These are phyloP conservation scores for Gallirallus australis DNA, from an alignment of 2,797 vertebrate species.

Conservation along the genomic window DNA sequence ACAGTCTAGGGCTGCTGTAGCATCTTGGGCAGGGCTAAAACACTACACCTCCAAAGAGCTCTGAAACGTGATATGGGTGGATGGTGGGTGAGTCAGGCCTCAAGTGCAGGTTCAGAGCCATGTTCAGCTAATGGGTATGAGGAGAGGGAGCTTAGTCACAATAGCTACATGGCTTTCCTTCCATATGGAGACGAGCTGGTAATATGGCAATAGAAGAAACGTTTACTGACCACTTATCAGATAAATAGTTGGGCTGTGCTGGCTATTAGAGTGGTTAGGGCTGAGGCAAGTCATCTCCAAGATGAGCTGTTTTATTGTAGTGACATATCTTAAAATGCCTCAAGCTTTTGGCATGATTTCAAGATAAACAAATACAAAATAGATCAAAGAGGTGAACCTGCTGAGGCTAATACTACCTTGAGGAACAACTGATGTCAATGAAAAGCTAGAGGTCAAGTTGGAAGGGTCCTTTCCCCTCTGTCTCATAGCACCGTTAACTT, in stretches of 20 bases:
- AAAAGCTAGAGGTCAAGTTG: background rate
- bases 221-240: background rate
- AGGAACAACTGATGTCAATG: background rate
- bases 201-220: background rate
- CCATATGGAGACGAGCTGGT: background rate
- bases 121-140: background rate
- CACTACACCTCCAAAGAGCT: background rate
- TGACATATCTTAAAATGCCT: background rate
- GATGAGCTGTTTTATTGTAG: background rate
- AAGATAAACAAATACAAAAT: background rate
- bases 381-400: background rate
- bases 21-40: background rate
- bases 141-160: background rate
- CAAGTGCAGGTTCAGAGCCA: background rate
- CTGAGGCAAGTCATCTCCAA: constrained; percentile 4
- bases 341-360: constrained; percentile 6
- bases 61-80: background rate
- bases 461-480: background rate
- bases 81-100: background rate
- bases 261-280: background rate
- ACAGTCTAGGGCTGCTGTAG: background rate
- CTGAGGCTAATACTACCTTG: background rate
- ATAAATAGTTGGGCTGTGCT: background rate
- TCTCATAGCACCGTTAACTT: constrained; percentile 27
- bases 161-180: background rate